Percentiles rank a stretch among this genome's conserved stretches.
These are phyloP conservation scores for Falco punctatus DNA, from an alignment of 2,113 vertebrate genomes.

Conservation along the genomic window DNA sequence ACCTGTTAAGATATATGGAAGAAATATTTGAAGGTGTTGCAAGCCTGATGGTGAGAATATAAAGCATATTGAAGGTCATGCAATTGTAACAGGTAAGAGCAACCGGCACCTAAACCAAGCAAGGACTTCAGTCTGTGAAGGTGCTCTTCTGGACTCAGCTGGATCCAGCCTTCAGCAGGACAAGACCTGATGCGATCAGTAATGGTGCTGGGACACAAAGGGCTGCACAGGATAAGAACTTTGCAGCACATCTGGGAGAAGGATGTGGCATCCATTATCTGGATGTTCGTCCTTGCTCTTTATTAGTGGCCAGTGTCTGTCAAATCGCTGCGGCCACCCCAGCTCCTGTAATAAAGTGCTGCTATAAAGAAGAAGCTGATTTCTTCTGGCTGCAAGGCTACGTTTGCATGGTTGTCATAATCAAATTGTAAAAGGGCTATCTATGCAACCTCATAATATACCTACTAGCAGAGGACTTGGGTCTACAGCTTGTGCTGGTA, in stretches of 20 bases:
- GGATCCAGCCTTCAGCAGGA: neutral
- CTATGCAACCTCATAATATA: accelerated
- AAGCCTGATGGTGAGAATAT: neutral
- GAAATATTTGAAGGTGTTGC: neutral
- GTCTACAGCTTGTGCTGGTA: neutral
- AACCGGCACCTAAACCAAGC: neutral
- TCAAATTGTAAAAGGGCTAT: neutral
- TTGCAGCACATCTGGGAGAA: neutral
- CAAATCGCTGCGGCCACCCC: neutral
- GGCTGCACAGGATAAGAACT: neutral
- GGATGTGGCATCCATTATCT: neutral
- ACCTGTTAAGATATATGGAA: neutral
- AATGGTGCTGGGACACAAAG: neutral
- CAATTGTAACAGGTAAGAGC: neutral
- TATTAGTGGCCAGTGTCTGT: neutral
- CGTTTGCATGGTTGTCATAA: neutral
- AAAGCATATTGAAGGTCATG: neutral
- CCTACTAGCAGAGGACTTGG: neutral
- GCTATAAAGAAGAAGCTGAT: neutral
- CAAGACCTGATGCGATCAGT: neutral
- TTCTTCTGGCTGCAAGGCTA: neutral
- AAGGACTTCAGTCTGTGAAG: neutral
- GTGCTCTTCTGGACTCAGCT: neutral
- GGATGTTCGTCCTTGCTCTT: neutral
- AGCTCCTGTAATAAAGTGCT: neutral